A percentile compares a stretch with the other conserved stretches of the same genome.
These are phyloP conservation scores for Brachyrhaphis roseni DNA, from an alignment of 2,797 vertebrate genomes.

Conservation along the genomic window DNA sequence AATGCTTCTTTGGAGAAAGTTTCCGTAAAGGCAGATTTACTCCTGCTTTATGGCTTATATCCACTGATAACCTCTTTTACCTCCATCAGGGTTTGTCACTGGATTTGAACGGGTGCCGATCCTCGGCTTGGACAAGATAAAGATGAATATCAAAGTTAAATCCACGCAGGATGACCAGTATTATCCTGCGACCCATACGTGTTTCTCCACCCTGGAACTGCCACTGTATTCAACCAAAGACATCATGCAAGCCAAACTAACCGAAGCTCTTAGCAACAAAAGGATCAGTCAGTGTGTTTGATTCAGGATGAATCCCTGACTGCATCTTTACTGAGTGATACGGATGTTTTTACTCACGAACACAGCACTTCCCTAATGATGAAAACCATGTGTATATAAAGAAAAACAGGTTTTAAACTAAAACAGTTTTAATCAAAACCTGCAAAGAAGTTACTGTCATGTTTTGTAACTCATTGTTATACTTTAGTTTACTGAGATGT, in stretches of 20 bases:
- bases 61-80: background rate
- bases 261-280: constrained; percentile 17
- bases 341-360: background rate
- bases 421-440: background rate
- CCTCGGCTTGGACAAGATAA: background rate
- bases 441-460: background rate
- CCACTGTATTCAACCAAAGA: constrained; percentile 14
- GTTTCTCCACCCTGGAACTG: background rate
- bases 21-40: background rate
- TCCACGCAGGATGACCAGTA: accelerated
- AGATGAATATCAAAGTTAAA: background rate
- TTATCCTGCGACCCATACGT: constrained; percentile 7
- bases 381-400: background rate
- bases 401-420: background rate
- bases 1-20: background rate
- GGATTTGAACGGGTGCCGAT: constrained; percentile 25
- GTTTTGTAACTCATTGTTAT: background rate
- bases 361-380: background rate
- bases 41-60: background rate
- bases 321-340: background rate
- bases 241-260: constrained; percentile 22
- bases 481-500: background rate
- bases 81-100: constrained; percentile 29
- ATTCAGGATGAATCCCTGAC: accelerated
- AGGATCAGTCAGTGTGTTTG: constrained; percentile 2